Base-by-base conservation (phyloP, 2,797 vertebrate genomes). In the Periparus ater region DNA sequence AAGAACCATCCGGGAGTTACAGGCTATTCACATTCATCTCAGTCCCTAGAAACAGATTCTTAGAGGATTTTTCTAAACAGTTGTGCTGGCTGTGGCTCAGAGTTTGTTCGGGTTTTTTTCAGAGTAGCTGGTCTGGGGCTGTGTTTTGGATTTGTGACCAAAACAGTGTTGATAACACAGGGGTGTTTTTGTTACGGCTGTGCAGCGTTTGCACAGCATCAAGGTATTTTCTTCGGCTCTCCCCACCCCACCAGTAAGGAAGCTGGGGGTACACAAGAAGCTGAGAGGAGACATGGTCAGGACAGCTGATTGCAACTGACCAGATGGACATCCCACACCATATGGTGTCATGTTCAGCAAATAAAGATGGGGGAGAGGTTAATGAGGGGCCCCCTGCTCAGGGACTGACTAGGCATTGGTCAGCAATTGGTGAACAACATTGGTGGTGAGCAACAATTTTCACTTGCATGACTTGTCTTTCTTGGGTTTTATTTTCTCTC, bases 351-450 rank as follows among this genome's bases (percentile, higher is more conserved):
- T 76, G n/a, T 14, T 66, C 21, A 72, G 26, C 13, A 47, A 23
- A 47, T 51, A 51, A 67, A 76, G 34, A 27, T 29, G 16, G 16
- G 16, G 19, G 6, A 38, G 19, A 87, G 12, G 21, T 23, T 61
- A 36, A 11, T 16, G 9, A 44, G 6, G 6, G 9, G 4, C 0
- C 2, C 6, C 7, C 7, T 76, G 36, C 17, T n/a, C 5, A 40
- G 36, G 25, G 32, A 62, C 4, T n/a, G 16, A 34, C 22, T 40
- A 13, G 16, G 6, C 16, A 32, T 60, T 10, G 2, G 18, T 58
- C 15, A 6, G 8, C n/a, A n/a, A n/a, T n/a, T n/a, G n/a, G n/a
- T n/a, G n/a, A n/a, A n/a, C n/a, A n/a, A n/a, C n/a, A n/a, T 32
- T 58, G 38, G 19, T 34, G 16, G 13, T 40, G 11, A 58, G 7